A percentile compares a stretch with the other conserved stretches of the same genome.
phyloP scores from a whole-genome alignment of 2,888 invertebrate species.

The Automeris io region DNA sequence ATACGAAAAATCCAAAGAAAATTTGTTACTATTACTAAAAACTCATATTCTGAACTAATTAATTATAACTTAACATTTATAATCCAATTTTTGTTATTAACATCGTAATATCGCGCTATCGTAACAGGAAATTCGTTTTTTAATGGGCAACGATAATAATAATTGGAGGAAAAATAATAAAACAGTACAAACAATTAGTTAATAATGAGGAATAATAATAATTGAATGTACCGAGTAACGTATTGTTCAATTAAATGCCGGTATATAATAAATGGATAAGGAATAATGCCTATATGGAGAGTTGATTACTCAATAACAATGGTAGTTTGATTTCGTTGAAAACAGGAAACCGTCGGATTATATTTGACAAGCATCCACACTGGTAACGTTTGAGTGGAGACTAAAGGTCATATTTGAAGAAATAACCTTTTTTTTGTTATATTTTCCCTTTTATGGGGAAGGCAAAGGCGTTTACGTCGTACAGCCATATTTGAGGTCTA shows the following conservation, averaged over 20 bases:
- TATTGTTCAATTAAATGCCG: background rate
- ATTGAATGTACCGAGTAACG: constrained; percentile 1
- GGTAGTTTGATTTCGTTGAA: background rate
- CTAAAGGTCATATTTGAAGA: no score
- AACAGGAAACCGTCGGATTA: background rate
- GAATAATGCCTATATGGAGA: background rate
- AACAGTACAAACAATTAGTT: background rate
- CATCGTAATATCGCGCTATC: background rate
- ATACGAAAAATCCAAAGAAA: no score
- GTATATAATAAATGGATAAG: background rate
- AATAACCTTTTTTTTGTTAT: no score
- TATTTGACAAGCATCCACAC: no score
- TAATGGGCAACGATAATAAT: constrained; percentile 2
- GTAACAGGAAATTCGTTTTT: constrained; percentile 8
- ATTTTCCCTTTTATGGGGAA: no score
- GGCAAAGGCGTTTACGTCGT: no score
- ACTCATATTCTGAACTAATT: no score
- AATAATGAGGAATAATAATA: background rate
- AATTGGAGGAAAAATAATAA: constrained; percentile 9
- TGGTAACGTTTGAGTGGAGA: no score
- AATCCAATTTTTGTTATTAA: no score
- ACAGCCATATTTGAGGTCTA: no score
- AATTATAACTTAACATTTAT: no score
- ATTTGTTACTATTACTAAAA: no score
- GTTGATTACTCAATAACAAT: constrained; percentile 7